Evolutionary conservation across 2,888 invertebrate species (phyloP), one percentile per base, ranked within the genome.

Genomic region (Drosophila anomalipes): DNA sequence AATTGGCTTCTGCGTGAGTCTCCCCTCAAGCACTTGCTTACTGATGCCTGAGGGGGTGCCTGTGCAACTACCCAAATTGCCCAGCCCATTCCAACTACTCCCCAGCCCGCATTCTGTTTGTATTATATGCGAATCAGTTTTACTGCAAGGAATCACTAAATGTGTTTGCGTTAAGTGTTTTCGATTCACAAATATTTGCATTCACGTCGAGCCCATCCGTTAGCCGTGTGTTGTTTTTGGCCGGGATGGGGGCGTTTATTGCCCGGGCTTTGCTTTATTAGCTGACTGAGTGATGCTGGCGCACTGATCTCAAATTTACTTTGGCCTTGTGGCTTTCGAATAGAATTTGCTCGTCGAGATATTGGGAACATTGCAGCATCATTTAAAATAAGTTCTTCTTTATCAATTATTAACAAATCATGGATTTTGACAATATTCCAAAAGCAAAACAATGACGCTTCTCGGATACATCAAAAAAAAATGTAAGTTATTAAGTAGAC

Each of bases 121-220:
- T 54, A 69, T 67, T 74, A 79, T 79, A 49, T 74, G 65, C 59
- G 76, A 75, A 78, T 81, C 70, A 62, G 72, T 41, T 53, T 44
- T 44, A 12, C 22, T 51, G 64, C 28, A 58, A 49, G 76, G 81
- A 91, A 91, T 91, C 84, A 80, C 74, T 77, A 80, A 69, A 86
- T 84, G 81, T 89, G 86, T 91, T 87, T 90, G 82, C 81, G 71
- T 79, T 81, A 87, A 89, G 82, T 89, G 83, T 79, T 90, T 90
- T 90, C 79, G 78, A 83, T 91, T 86, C 83, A 83, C 83, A 91
- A 92, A 92, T 91, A 92, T 91, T 91, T 90, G 91, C 90, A 87
- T 91, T 85, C 79, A 79, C 77, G 54, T 49, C 70, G 65, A 59
- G 66, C 64, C 52, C 64, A 62, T 53, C 44, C 52, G 57, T 63